Conservation (phyloP, 2,113 vertebrate genomes). For the Ornithorhynchus anatinus region DNA sequence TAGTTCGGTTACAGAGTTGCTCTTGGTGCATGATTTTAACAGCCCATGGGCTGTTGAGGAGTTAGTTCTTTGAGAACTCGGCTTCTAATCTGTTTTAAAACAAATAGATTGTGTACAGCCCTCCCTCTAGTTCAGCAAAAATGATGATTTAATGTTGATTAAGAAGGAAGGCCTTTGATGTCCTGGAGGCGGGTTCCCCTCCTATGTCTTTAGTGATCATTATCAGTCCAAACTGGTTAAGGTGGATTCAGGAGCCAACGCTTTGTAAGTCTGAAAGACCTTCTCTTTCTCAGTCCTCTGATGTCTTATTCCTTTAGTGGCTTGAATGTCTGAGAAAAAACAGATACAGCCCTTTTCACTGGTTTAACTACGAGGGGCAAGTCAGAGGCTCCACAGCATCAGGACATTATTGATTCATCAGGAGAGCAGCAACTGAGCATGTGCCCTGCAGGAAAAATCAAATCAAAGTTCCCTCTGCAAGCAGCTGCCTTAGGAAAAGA, state of each 20-base stretch:
- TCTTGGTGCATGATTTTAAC: slow-evolving; percentile 53
- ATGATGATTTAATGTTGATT: slow-evolving; percentile 85
- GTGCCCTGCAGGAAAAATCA: slow-evolving; percentile 64
- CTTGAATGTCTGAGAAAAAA: slow-evolving; percentile 80
- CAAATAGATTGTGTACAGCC: slow-evolving; percentile 85
- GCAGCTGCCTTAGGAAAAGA: slow-evolving; percentile 56
- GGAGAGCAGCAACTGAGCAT: slow-evolving; percentile 52
- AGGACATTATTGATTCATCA: slow-evolving; percentile 67
- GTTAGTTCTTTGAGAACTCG: slow-evolving; percentile 66
- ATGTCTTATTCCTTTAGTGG: slow-evolving; percentile 81
- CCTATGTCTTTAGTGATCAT: slow-evolving; percentile 77
- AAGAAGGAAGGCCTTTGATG: slow-evolving; percentile 80
- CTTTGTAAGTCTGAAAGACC: slow-evolving; percentile 77
- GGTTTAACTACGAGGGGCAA: slow-evolving; percentile 68
- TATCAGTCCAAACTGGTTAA: slow-evolving; percentile 77
- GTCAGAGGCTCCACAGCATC: slow-evolving; percentile 42
- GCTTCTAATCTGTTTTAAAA: slow-evolving; percentile 80
- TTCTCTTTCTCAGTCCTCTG: slow-evolving; percentile 75
- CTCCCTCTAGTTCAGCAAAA: slow-evolving; percentile 71
- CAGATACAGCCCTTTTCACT: slow-evolving; percentile 77
- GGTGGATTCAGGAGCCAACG: slow-evolving; percentile 76
- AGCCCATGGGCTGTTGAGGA: slow-evolving; percentile 53
- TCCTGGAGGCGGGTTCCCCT: slow-evolving; percentile 68
- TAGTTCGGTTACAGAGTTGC: slow-evolving; percentile 34
- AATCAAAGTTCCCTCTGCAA: slow-evolving; percentile 47